A percentile compares a stretch with the other conserved stretches of the same genome.
These are phyloP conservation scores for Unio delphinus DNA, from an alignment of 2,888 invertebrate species.

Conservation along the genomic window DNA sequence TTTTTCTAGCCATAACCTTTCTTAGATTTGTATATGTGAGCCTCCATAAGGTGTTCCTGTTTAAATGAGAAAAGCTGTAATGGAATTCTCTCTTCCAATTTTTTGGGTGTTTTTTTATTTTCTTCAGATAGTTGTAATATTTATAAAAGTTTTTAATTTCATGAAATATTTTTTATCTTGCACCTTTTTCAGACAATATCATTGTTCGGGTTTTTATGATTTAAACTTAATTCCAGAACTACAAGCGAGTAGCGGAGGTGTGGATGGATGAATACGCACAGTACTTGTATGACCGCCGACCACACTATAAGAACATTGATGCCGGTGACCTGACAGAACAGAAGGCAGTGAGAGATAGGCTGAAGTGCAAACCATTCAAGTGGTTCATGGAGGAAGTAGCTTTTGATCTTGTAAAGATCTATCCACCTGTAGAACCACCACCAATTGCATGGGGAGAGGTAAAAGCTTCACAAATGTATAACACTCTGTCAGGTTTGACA, in stretches of 20 bases:
- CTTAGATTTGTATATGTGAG: too few relatives aligned
- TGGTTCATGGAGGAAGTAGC: slow-evolving; percentile 96
- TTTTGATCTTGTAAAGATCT: slow-evolving; percentile 88
- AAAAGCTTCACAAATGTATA: slow-evolving; percentile 37
- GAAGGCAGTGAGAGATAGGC: slow-evolving; percentile 80
- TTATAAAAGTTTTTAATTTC: too few relatives aligned
- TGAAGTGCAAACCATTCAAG: slow-evolving; percentile 91
- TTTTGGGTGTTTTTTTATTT: too few relatives aligned
- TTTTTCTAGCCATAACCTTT: too few relatives aligned
- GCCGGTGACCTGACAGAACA: slow-evolving; percentile 87
- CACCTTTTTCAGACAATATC: neutral
- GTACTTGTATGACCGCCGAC: slow-evolving; percentile 84
- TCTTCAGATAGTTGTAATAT: too few relatives aligned
- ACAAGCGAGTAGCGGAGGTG: slow-evolving; percentile 92
- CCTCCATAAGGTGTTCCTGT: too few relatives aligned
- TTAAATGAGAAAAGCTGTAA: too few relatives aligned
- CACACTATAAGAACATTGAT: slow-evolving; percentile 80
- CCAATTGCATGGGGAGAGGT: slow-evolving; percentile 87
- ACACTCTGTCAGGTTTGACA: too few relatives aligned
- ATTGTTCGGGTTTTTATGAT: neutral
- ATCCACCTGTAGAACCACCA: slow-evolving; percentile 89
- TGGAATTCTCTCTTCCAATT: too few relatives aligned
- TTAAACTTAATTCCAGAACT: slow-evolving; percentile 79
- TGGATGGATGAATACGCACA: slow-evolving; percentile 99
- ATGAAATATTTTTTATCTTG: too few relatives aligned